Conservation (phyloP, 2,888 invertebrate species). For the Cylindroiulus punctatus region DNA sequence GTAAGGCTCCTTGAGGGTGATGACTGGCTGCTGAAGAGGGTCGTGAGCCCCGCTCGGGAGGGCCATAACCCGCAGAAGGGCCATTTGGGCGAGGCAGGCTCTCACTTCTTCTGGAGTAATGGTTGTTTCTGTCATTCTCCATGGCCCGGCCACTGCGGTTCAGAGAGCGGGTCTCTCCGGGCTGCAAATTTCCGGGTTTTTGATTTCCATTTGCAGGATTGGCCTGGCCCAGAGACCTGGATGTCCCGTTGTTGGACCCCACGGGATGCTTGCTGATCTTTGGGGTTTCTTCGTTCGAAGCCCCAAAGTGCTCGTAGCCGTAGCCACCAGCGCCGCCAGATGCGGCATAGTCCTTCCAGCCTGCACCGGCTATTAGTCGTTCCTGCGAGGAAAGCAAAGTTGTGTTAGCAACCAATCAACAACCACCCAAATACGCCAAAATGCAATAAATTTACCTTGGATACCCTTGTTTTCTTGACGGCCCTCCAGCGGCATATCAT, state of each 20-base stretch:
- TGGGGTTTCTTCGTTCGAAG: slow-evolving; percentile 58
- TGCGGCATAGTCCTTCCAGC: slow-evolving; percentile 86
- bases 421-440: not conserved
- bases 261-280: slow-evolving; percentile 58
- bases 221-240: slow-evolving; percentile 46
- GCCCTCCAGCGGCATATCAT: slow-evolving; percentile 73
- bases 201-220: slow-evolving; percentile 45
- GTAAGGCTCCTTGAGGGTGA: slow-evolving; percentile 64
- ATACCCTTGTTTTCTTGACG: slow-evolving; percentile 54
- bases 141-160: slow-evolving; percentile 50
- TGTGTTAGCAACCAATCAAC: too few species aligned
- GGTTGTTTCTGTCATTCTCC: not conserved
- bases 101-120: slow-evolving; percentile 58
- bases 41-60: slow-evolving; percentile 66
- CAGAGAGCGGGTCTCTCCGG: slow-evolving; percentile 51
- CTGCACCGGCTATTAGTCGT: slow-evolving; percentile 81
- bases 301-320: slow-evolving; percentile 84
- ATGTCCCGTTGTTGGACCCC: slow-evolving; percentile 57
- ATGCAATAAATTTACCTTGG: slow-evolving; percentile 56
- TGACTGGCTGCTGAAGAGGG: slow-evolving; percentile 68
- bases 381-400: slow-evolving; percentile 71
- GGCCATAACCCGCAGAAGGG: slow-evolving; percentile 37
- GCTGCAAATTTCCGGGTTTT: slow-evolving; percentile 44
- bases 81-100: slow-evolving; percentile 57
- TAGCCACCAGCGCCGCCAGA: slow-evolving; percentile 75